phyloP scores from a whole-genome alignment of 2,888 invertebrate species.

The Scaptomyza tumidula region DNA sequence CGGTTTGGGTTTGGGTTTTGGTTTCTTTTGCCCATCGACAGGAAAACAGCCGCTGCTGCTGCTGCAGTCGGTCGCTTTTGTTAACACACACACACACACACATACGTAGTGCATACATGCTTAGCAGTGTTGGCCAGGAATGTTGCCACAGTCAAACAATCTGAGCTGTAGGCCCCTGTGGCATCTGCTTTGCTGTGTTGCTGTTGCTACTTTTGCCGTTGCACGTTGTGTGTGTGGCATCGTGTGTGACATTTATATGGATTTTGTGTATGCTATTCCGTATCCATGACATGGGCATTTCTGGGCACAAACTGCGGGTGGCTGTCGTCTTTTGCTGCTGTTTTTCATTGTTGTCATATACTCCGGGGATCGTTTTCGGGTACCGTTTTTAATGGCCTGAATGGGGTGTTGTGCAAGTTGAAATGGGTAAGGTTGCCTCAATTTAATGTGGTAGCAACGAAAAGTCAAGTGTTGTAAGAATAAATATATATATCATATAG shows the following conservation, averaged over 20 bases:
- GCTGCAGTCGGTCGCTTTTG: slow-evolving; percentile 26
- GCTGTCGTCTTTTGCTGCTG: slow-evolving; percentile 14
- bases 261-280: slow-evolving; percentile 32
- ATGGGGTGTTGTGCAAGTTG: slow-evolving; percentile 19
- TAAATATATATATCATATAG: fast-evolving
- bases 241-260: slow-evolving; percentile 62
- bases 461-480: neutral
- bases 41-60: slow-evolving; percentile 32
- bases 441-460: neutral
- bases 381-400: slow-evolving; percentile 25
- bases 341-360: slow-evolving; percentile 16
- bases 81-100: slow-evolving; percentile 38
- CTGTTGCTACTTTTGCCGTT: slow-evolving; percentile 12
- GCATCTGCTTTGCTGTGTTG: slow-evolving; percentile 54
- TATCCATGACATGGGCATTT: slow-evolving; percentile 33
- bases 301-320: slow-evolving; percentile 46
- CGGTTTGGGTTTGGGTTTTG: slow-evolving; percentile 29
- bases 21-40: slow-evolving; percentile 23
- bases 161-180: slow-evolving; percentile 54
- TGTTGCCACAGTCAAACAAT: slow-evolving; percentile 61
- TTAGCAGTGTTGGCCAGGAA: slow-evolving; percentile 55
- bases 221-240: slow-evolving; percentile 34
- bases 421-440: slow-evolving; percentile 11
- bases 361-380: slow-evolving; percentile 15
- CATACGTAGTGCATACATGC: slow-evolving; percentile 21